phyloP scores from a whole-genome alignment of 2,888 invertebrate genomes.

The Drosophila siamana region DNA sequence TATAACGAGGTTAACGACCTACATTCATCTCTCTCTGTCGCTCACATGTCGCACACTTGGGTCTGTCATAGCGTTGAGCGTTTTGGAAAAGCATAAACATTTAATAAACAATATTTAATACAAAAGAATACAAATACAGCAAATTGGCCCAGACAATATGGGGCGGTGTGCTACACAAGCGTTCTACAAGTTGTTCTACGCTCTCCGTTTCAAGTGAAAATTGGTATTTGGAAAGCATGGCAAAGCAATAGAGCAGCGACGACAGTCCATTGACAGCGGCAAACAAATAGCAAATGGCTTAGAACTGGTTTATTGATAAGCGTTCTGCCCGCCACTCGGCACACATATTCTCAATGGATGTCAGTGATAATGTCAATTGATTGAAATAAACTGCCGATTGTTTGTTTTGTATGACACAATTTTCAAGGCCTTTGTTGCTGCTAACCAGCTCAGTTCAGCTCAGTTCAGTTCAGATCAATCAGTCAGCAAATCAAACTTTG shows the following conservation, averaged over 20 bases:
- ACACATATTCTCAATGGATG: slow-evolving; percentile 64
- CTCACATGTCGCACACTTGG: slow-evolving; percentile 24
- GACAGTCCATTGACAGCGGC: slow-evolving; percentile 72
- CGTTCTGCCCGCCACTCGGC: slow-evolving; percentile 10
- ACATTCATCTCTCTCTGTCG: slow-evolving; percentile 56
- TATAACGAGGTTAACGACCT: slow-evolving; percentile 83
- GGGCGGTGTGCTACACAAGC: slow-evolving; percentile 13
- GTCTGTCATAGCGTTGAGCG: slow-evolving; percentile 23
- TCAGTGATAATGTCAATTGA: slow-evolving; percentile 65
- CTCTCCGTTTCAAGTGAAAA: slow-evolving; percentile 64
- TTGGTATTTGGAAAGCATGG: slow-evolving; percentile 59
- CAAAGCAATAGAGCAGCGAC: slow-evolving; percentile 45
- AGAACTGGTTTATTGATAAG: slow-evolving; percentile 54
- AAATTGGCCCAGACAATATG: slow-evolving; percentile 46
- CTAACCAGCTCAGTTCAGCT: background rate
- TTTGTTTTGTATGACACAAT: slow-evolving; percentile 63
- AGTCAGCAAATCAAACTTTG: slow-evolving; percentile 1
- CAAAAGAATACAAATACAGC: slow-evolving; percentile 56
- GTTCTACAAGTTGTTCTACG: background rate
- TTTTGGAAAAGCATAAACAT: slow-evolving; percentile 55
- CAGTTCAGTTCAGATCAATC: background rate
- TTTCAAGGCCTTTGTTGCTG: slow-evolving; percentile 66
- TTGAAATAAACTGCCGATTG: slow-evolving; percentile 58
- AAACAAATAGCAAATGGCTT: slow-evolving; percentile 54
- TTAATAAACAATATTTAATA: slow-evolving; percentile 72